Percentiles rank a stretch among this genome's conserved stretches.
phyloP scores from a whole-genome alignment of 1,140 invertebrate genomes.

The Alviniconcha marisindica region DNA sequence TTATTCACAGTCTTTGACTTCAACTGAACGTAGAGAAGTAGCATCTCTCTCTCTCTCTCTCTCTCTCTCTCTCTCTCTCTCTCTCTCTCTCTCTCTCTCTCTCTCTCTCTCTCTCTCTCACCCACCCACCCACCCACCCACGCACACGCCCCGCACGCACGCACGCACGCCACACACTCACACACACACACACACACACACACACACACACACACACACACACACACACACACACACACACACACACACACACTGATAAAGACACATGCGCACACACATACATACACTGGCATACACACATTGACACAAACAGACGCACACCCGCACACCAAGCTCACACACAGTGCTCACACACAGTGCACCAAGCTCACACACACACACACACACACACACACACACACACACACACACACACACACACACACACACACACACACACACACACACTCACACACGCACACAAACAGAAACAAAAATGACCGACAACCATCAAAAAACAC shows the following conservation, averaged over 20 bases:
- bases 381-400: neutral
- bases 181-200: slow-evolving; percentile 5
- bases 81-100: too few species aligned
- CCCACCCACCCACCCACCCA: too few species aligned
- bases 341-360: neutral
- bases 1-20: too few species aligned
- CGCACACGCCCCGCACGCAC: too few species aligned
- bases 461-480: too few species aligned
- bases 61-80: too few species aligned
- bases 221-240: slow-evolving; percentile 27
- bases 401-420: neutral
- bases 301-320: neutral
- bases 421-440: neutral
- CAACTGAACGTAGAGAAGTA: too few species aligned
- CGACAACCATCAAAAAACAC: too few species aligned
- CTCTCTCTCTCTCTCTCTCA: too few species aligned
- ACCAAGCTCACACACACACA: neutral
- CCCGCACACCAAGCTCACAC: neutral
- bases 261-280: neutral
- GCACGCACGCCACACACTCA: neutral
- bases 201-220: slow-evolving; percentile 27
- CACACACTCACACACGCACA: neutral
- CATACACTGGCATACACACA: neutral
- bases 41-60: too few species aligned
- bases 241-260: neutral